Evolutionary conservation across 2,797 vertebrate species (phyloP), one percentile per base, ranked within the genome.

Genomic region (Sarcoramphus papa): DNA sequence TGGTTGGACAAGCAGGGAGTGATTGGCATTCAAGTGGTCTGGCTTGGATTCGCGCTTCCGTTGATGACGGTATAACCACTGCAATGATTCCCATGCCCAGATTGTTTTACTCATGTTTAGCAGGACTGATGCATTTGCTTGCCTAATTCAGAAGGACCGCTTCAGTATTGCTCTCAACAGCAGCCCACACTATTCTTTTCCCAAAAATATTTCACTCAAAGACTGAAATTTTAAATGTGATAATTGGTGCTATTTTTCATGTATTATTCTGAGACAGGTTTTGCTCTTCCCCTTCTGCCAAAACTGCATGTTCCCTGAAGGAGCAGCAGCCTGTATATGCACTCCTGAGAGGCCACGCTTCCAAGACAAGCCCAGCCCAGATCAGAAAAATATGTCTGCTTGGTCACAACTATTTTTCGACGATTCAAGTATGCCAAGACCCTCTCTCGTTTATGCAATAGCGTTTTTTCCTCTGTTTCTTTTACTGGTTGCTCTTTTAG

Each of bases 11-110:
- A 47, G 35, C 6, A 17, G 27, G 54, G 41, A 64, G 45, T 4
- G 24, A 21, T 3, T 37, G 70, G 20, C 47, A 11, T 2, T 9
- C 43, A 16, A 31, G 25, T 25, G 23, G 6, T 45, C 63, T 54
- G 65, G 37, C 37, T 65, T 14, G 24, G 48, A 41, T 60, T 90
- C 33, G 30, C 3, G 2, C 10, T 70, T 33, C 45, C 45, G 21
- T 0, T 11, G 60, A 48, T n/a, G 51, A 10, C 1, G 2, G 33
- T 37, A 11, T 27, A 54, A 45, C 20, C 22, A 5, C 9, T 3
- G 21, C 4, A 2, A 4, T 14, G 64, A 65, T 57, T 69, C 64
- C 56, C 40, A 9, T 5, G 14, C 47, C 50, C 63, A 15, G 75
- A 14, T 5, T 14, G 25, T 12, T 85, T 45, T 51, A 19, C 19